These are phyloP conservation scores for Laterallus jamaicensis DNA, from an alignment of 2,113 vertebrate genomes.

Conservation along the genomic window DNA sequence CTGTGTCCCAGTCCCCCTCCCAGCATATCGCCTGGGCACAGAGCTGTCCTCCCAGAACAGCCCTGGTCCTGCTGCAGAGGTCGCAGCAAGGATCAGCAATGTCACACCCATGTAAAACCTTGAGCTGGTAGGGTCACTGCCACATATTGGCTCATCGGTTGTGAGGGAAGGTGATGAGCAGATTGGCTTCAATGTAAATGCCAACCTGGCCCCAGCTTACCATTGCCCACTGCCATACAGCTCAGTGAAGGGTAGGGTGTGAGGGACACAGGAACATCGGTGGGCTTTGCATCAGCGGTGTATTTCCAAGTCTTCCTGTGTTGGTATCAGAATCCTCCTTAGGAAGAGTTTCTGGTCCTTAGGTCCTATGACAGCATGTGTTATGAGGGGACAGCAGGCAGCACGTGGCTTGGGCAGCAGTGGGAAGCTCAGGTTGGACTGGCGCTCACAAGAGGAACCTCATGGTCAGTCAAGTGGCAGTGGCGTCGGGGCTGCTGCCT, in stretches of 20 bases:
- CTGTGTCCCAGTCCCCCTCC: fast-evolving
- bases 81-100: fast-evolving
- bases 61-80: fast-evolving
- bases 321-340: background rate
- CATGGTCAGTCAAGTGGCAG: background rate
- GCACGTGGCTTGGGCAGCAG: background rate
- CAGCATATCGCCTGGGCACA: fast-evolving
- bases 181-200: background rate
- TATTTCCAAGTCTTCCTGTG: background rate
- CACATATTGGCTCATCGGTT: fast-evolving
- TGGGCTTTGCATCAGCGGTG: fast-evolving
- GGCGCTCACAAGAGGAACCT: background rate
- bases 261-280: fast-evolving
- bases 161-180: background rate
- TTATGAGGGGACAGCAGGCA: no score
- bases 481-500: background rate
- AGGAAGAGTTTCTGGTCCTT: background rate
- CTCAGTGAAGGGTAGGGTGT: fast-evolving
- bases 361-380: background rate
- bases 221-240: fast-evolving
- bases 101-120: background rate
- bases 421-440: background rate
- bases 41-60: background rate
- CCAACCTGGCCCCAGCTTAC: background rate
- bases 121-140: fast-evolving